These are phyloP conservation scores for Crioceris asparagi DNA, from an alignment of 2,888 invertebrate genomes.

Conservation along the genomic window DNA sequence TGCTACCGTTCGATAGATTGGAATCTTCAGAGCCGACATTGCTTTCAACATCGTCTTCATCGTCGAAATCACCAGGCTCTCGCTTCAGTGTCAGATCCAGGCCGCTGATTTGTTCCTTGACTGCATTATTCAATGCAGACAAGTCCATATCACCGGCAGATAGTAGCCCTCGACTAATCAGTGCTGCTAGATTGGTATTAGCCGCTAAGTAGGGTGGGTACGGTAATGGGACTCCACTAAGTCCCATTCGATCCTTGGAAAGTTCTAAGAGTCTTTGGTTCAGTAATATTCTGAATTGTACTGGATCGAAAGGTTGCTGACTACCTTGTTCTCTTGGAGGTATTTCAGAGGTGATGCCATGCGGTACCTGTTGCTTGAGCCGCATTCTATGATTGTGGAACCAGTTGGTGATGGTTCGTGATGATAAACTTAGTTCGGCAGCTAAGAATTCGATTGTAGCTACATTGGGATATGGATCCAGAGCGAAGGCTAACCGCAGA, in stretches of 20 bases:
- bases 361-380: slow-evolving; percentile 44
- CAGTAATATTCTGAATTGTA: slow-evolving; percentile 78
- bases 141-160: slow-evolving; percentile 50
- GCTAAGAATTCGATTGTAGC: slow-evolving; percentile 94
- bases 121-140: slow-evolving; percentile 44
- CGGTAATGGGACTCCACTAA: slow-evolving; percentile 64
- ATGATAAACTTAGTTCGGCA: slow-evolving; percentile 78
- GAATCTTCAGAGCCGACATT: slow-evolving; percentile 63
- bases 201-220: slow-evolving; percentile 71
- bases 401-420: slow-evolving; percentile 98
- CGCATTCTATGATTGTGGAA: slow-evolving; percentile 99
- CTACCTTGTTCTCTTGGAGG: slow-evolving; percentile 62
- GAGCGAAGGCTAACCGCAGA: slow-evolving; percentile 80
- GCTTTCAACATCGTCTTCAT: slow-evolving; percentile 68
- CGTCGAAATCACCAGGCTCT: slow-evolving; percentile 67
- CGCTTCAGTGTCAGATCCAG: slow-evolving; percentile 74
- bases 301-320: slow-evolving; percentile 72
- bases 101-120: slow-evolving; percentile 66
- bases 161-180: slow-evolving; percentile 57
- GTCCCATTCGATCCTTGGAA: slow-evolving; percentile 73
- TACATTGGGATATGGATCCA: slow-evolving; percentile 96
- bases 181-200: slow-evolving; percentile 64
- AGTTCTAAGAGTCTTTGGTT: slow-evolving; percentile 82
- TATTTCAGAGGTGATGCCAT: slow-evolving; percentile 52
- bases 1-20: slow-evolving; percentile 38